These are phyloP conservation scores for Chymomyza amoena DNA, from an alignment of 2,888 invertebrate genomes.

Conservation along the genomic window DNA sequence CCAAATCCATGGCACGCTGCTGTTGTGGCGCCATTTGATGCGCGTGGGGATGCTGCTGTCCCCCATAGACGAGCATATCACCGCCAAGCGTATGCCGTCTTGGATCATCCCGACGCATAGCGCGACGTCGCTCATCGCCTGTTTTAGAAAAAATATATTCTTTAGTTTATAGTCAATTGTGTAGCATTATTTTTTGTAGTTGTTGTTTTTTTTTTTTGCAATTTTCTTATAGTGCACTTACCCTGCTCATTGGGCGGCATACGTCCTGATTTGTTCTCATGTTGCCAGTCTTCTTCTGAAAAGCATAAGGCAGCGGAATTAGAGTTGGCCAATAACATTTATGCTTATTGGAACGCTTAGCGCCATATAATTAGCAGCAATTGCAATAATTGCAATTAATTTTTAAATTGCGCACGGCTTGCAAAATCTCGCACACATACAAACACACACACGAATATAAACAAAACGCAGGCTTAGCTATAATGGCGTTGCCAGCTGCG, in stretches of 20 bases:
- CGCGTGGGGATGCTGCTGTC: constrained; percentile 79
- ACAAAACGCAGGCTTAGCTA: not conserved
- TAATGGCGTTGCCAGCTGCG: not conserved
- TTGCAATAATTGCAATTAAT: not conserved
- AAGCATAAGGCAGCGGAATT: constrained; percentile 59
- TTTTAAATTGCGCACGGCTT: not conserved
- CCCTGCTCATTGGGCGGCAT: constrained; percentile 77
- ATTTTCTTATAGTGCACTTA: constrained; percentile 40
- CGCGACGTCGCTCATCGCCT: constrained; percentile 76
- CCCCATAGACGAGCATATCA: constrained; percentile 83
- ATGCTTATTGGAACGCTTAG: constrained; percentile 16
- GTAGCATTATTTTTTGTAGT: not conserved
- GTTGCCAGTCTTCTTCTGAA: constrained; percentile 84
- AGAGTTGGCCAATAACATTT: constrained; percentile 42
- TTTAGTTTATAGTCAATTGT: not conserved
- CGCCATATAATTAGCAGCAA: not conserved
- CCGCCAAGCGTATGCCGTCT: constrained; percentile 90
- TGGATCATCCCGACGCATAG: constrained; percentile 86
- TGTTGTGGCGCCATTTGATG: constrained; percentile 70
- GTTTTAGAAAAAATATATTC: constrained; percentile 39
- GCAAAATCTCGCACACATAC: constrained; percentile 17
- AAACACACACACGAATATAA: not conserved
- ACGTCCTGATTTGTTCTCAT: constrained; percentile 79
- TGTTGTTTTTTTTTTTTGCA: too few species aligned
- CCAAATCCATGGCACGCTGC: constrained; percentile 86